Percentiles rank a stretch among this genome's conserved stretches.
Evolutionary conservation across 2,888 invertebrate species (phyloP).

Genomic region (Agrotis puta): DNA sequence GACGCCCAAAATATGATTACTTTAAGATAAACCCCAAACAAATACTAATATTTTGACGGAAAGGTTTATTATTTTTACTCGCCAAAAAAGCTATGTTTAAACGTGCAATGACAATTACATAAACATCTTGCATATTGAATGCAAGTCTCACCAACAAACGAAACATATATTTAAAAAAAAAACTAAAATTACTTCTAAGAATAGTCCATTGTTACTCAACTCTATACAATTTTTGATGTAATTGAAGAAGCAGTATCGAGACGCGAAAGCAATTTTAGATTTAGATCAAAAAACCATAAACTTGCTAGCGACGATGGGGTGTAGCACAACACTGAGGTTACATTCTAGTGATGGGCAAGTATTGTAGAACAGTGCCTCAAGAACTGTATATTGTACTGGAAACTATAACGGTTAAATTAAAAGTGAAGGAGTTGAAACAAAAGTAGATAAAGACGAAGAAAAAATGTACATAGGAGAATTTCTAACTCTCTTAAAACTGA

Average conservation of each 20-base stretch:
- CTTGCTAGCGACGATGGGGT: conserved; percentile 72
- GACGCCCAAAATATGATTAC: no score
- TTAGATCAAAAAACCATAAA: conserved; percentile 83
- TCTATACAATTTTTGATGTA: conserved; percentile 58
- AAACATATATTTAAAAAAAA: neutral
- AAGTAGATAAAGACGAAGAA: neutral
- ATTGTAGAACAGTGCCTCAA: conserved; percentile 5
- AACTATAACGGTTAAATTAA: neutral
- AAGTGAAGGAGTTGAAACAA: neutral
- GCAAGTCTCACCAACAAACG: neutral
- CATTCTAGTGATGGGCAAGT: conserved; percentile 41
- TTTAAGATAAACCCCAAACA: no score
- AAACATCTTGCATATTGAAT: neutral
- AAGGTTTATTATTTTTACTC: no score
- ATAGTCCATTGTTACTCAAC: conserved; percentile 9
- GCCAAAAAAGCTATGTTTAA: neutral
- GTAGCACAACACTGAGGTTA: conserved; percentile 20
- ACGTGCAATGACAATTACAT: neutral
- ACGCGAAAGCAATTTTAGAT: conserved; percentile 85
- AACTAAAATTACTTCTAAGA: neutral
- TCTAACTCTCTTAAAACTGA: neutral
- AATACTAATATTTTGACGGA: no score
- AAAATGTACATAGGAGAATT: neutral
- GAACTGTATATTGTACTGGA: neutral
- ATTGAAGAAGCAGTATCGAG: conserved; percentile 73